Evolutionary conservation across 2,113 vertebrate species (phyloP).

Genomic region (Picathartes gymnocephalus): DNA sequence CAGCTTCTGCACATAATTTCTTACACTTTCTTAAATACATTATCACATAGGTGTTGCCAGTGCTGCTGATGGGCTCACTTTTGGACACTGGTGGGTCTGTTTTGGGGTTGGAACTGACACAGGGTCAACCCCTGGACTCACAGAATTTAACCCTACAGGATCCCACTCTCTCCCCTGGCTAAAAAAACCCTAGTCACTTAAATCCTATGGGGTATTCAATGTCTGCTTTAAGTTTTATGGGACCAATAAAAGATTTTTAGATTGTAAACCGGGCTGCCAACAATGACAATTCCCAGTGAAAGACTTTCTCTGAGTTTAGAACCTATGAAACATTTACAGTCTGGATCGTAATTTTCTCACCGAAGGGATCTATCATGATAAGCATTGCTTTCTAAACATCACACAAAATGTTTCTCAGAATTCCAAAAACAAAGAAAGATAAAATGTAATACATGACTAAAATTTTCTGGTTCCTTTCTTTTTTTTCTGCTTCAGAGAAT

Average conservation of each 20-base stretch:
- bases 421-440: neutral
- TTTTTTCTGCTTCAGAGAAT: neutral
- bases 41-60: rapidly evolving
- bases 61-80: neutral
- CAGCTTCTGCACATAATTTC: neutral
- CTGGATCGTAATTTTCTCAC: neutral
- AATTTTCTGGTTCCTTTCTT: neutral
- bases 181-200: neutral
- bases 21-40: neutral
- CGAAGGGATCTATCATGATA: neutral
- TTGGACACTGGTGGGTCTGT: neutral
- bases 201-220: neutral
- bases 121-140: neutral
- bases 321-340: neutral
- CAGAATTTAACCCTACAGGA: neutral
- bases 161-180: rapidly evolving
- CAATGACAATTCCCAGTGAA: neutral
- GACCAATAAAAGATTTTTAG: neutral
- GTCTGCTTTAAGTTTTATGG: neutral
- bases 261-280: neutral
- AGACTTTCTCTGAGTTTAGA: neutral
- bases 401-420: neutral
- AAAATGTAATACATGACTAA: neutral
- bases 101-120: neutral
- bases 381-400: neutral